These are phyloP conservation scores for Auanema sp. DNA, from an alignment of 2,888 invertebrate species.

Conservation along the genomic window DNA sequence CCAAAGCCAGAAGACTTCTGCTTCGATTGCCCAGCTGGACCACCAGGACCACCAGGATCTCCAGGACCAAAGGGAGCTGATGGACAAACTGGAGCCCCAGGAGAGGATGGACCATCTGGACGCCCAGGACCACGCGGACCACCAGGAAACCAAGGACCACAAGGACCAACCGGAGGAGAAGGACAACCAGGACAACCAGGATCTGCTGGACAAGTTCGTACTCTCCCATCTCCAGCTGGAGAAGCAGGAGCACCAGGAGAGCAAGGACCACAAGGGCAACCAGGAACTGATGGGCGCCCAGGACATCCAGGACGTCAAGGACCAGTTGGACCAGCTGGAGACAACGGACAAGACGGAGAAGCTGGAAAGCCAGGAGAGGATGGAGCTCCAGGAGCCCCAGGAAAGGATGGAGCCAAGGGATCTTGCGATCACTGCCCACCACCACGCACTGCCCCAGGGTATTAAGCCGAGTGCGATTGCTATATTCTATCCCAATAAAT, in stretches of 20 bases:
- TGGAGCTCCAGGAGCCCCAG: conserved; percentile 35
- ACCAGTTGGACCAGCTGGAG: conserved; percentile 25
- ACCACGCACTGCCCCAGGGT: conserved; percentile 42
- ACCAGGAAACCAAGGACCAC: conserved; percentile 9
- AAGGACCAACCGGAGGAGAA: conserved; percentile 20
- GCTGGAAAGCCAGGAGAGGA: conserved; percentile 35
- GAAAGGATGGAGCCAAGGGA: conserved; percentile 38
- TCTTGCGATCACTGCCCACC: conserved; percentile 45
- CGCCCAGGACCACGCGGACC: neutral
- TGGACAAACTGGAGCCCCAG: conserved; percentile 30
- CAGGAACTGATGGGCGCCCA: conserved; percentile 38
- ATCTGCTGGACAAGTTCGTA: conserved; percentile 27
- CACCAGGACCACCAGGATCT: conserved; percentile 23
- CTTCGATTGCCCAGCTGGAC: conserved; percentile 38
- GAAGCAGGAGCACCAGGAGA: conserved; percentile 40
- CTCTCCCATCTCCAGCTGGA: conserved; percentile 34
- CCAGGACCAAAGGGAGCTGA: conserved; percentile 29
- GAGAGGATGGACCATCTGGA: conserved; percentile 38
- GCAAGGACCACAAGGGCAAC: conserved; percentile 33
- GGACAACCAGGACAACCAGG: conserved; percentile 20
- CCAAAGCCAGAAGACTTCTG: conserved; percentile 41
- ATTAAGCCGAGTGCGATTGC: conserved; percentile 14
- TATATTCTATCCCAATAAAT: neutral
- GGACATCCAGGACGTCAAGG: conserved; percentile 39
- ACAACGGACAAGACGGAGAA: conserved; percentile 27